Conservation (phyloP, 2,888 invertebrate genomes). For the Ctena decussata region DNA sequence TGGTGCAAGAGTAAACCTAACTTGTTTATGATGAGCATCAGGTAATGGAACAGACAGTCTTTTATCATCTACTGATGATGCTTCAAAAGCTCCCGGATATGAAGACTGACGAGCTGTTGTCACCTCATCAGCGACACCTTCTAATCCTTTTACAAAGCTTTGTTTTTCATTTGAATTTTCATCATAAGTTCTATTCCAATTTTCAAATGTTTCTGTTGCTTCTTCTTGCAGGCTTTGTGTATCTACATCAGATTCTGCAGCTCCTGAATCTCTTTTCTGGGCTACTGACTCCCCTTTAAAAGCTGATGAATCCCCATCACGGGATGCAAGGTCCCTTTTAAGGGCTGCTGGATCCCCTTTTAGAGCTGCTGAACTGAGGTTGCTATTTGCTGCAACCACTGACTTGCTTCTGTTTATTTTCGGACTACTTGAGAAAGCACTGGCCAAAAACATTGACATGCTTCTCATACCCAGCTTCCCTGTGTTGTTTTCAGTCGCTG, state of each 20-base stretch:
- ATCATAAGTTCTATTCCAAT: not conserved
- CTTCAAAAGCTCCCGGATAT: conserved; percentile 24
- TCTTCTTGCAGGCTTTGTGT: no score
- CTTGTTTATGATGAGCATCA: conserved; percentile 3
- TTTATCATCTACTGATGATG: conserved; percentile 25
- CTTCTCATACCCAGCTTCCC: not conserved
- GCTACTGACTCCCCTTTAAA: no score
- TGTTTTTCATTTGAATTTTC: not conserved
- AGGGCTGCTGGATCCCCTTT: not conserved
- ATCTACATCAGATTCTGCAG: no score
- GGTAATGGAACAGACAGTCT: conserved; percentile 40
- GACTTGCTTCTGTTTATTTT: not conserved
- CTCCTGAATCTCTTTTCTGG: no score
- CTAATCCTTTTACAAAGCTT: not conserved
- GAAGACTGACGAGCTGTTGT: conserved; percentile 26
- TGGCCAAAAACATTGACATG: not conserved
- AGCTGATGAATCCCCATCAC: not conserved
- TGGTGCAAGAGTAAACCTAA: not conserved
- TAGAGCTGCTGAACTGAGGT: not conserved
- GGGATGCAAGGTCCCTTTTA: not conserved
- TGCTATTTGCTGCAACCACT: not conserved
- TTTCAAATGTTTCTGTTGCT: no score
- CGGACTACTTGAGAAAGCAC: not conserved
- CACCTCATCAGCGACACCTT: not conserved
- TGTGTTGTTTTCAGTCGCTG: not conserved